Base-by-base conservation (phyloP, 1,140 invertebrate species). In the Teleogryllus occipitalis region DNA sequence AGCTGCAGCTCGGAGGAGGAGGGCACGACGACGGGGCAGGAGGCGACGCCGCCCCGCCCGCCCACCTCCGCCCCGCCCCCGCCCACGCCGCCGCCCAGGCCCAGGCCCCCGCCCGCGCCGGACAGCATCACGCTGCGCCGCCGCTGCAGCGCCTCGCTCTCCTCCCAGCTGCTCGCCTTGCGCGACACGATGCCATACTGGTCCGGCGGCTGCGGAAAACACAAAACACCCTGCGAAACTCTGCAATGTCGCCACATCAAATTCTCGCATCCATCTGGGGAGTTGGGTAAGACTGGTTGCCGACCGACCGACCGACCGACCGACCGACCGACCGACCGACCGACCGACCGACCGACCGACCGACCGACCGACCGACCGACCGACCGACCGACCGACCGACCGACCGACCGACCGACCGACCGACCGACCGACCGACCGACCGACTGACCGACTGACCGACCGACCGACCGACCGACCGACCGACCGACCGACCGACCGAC, bases 131-230 rank as follows among this genome's bases (percentile, higher is more conserved):
- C 81, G 76, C 81, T 81, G 65, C 82, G 78, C 10, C 84, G 79
- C 12, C 81, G 76, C 75, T 83, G 81, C 46, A 82, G 78, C 21
- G 78, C 82, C 75, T 80, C 82, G 77, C 82, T 81, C 80, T 82
- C 82, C 79, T 82, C 82, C 82, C 83, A 83, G 48, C 79, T 82
- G 79, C 79, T 80, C 7, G 80, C 82, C 79, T 81, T 84, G 79
- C 76, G 82, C 82, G n/a, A 75, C 81, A n/a, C 81, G 15, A 15
- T 47, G 10, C 47, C 15, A 22, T 27, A 74, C 73, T 47, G 3
- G 78, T 79, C 78, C 14, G 73, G 47, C 4, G 78, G 78, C 73
- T 74, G 46, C 78, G n/a, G 39, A 18, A 74, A 2, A 21, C 72
- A 74, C 72, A 21, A 2, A 74, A 74, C 72, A 74, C 72, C 1